These are phyloP conservation scores for Sebastolobus alascanus DNA, from an alignment of 2,797 vertebrate species.

Conservation along the genomic window DNA sequence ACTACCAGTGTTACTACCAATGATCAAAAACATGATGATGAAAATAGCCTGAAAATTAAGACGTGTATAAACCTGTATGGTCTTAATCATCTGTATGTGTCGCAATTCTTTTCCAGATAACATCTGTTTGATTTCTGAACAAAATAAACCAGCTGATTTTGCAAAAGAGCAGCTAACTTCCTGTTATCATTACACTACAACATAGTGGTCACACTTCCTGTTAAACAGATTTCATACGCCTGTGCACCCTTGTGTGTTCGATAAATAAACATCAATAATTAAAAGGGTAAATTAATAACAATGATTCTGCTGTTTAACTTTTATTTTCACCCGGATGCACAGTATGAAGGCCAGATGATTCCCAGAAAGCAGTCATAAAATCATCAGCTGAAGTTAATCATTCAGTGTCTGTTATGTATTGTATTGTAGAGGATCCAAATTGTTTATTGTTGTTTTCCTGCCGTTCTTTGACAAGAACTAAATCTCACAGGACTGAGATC, in stretches of 20 bases:
- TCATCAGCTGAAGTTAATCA: slow-evolving; percentile 25
- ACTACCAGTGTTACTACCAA: background rate
- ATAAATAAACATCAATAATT: background rate
- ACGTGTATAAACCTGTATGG: background rate
- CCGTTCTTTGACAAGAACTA: background rate
- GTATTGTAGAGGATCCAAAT: background rate
- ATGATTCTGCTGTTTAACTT: background rate
- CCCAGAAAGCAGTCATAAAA: slow-evolving; percentile 20
- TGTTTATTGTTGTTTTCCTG: background rate
- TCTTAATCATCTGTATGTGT: background rate
- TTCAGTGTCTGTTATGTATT: background rate
- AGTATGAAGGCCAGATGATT: background rate
- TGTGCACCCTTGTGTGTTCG: background rate
- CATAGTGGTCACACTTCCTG: background rate
- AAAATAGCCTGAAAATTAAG: background rate
- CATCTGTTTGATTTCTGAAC: background rate
- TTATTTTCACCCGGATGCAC: background rate
- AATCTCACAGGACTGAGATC: background rate
- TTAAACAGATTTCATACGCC: background rate
- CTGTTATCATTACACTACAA: background rate
- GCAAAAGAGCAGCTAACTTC: background rate
- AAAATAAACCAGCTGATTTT: background rate
- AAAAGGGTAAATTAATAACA: background rate
- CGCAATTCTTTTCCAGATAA: background rate
- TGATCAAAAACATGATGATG: background rate